phyloP scores from a whole-genome alignment of 2,888 invertebrate genomes.

The Drosophila neutralis region DNA sequence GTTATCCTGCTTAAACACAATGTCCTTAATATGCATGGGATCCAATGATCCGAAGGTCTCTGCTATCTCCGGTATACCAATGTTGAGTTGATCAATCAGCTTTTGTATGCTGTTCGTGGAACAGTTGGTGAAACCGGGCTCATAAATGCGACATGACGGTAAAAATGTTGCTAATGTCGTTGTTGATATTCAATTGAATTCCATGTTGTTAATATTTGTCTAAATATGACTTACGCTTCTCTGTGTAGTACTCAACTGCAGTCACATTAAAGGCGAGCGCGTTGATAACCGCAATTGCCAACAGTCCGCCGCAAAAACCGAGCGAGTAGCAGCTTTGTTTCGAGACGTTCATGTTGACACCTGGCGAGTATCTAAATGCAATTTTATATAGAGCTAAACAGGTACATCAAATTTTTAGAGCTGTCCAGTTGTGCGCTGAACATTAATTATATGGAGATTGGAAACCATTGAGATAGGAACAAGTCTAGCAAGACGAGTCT shows the following conservation, averaged over 20 bases:
- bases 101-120: constrained; percentile 86
- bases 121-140: constrained; percentile 88
- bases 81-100: constrained; percentile 87
- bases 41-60: constrained; percentile 87
- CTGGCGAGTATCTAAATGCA: constrained; percentile 27
- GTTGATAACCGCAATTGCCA: constrained; percentile 41
- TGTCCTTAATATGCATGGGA: constrained; percentile 88
- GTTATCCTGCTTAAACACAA: constrained; percentile 89
- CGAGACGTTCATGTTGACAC: constrained; percentile 41
- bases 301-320: constrained; percentile 33
- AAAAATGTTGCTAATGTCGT: background rate
- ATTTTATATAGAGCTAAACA: constrained; percentile 18
- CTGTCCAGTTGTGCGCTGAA: constrained; percentile 27
- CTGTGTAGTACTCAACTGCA: constrained; percentile 64
- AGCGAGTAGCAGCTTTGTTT: constrained; percentile 12
- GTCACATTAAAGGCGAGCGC: constrained; percentile 18
- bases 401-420: constrained; percentile 22
- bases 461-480: constrained; percentile 7
- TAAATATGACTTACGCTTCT: constrained; percentile 68
- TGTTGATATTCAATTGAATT: background rate
- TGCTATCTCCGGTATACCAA: constrained; percentile 77
- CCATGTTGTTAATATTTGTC: background rate
- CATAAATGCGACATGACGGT: constrained; percentile 87
- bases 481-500: constrained; percentile 6
- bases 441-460: constrained; percentile 22